A percentile compares a stretch with the other conserved stretches of the same genome.
These are phyloP conservation scores for Epinephelus moara DNA, from an alignment of 2,113 vertebrate genomes.

Conservation along the genomic window DNA sequence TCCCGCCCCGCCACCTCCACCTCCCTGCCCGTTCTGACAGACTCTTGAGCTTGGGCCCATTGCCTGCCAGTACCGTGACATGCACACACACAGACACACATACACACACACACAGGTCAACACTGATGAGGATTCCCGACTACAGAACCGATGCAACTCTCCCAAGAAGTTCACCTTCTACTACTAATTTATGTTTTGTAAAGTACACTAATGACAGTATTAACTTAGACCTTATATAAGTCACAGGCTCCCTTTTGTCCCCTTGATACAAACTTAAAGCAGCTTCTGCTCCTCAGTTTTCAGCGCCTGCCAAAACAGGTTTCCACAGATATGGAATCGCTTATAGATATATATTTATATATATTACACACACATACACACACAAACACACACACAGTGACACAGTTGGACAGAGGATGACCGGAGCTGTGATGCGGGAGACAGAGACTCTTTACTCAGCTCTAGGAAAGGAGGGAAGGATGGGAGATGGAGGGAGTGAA, in stretches of 20 bases:
- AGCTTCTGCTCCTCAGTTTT: slow-evolving; percentile 69
- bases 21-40: slow-evolving; percentile 61
- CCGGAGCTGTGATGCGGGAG: slow-evolving; percentile 75
- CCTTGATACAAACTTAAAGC: slow-evolving; percentile 60
- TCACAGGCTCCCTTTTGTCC: slow-evolving; percentile 48
- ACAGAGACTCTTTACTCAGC: slow-evolving; percentile 82
- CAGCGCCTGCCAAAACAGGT: slow-evolving; percentile 66
- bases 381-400: slow-evolving; percentile 56
- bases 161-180: slow-evolving; percentile 67
- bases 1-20: slow-evolving; percentile 47
- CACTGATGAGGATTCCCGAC: slow-evolving; percentile 61
- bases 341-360: slow-evolving; percentile 72
- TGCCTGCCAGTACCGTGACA: slow-evolving; percentile 64
- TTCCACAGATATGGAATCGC: slow-evolving; percentile 62
- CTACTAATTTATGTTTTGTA: slow-evolving; percentile 83
- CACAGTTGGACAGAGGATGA: slow-evolving; percentile 78
- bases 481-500: slow-evolving; percentile 66
- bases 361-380: slow-evolving; percentile 48
- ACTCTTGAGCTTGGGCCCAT: slow-evolving; percentile 74
- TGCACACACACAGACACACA: slow-evolving; percentile 38
- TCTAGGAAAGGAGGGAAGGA: slow-evolving; percentile 68
- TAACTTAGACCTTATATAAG: slow-evolving; percentile 65
- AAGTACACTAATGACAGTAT: slow-evolving; percentile 82
- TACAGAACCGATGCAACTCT: slow-evolving; percentile 63
- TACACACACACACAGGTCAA: slow-evolving; percentile 57